Conservation (phyloP, 30 jellyfish, hydroid and myxozoan genomes). For the Aurelia coerulea region DNA sequence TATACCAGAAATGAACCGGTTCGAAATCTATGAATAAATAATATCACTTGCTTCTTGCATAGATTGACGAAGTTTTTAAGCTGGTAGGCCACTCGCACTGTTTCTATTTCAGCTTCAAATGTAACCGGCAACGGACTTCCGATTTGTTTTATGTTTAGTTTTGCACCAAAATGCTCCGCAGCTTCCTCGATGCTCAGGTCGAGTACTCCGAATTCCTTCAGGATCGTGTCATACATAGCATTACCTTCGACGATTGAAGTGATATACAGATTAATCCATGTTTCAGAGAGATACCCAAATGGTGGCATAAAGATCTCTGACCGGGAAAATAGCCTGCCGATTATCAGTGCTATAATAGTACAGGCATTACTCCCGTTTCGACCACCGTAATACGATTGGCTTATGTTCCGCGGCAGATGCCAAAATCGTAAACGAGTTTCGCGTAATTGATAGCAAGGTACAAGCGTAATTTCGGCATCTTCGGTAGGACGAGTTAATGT, state of each 20-base stretch:
- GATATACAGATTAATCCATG: constrained; percentile 82
- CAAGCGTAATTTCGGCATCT: constrained; percentile 19
- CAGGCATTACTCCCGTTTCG: constrained; percentile 99
- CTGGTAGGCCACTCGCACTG: constrained; percentile 91
- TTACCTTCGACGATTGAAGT: constrained; percentile 94
- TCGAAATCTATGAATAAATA: constrained; percentile 85
- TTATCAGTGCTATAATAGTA: constrained; percentile 84
- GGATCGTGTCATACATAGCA: constrained; percentile 75
- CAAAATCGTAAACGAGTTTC: constrained; percentile 71
- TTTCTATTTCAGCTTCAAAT: constrained; percentile 86
- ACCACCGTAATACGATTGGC: constrained; percentile 97
- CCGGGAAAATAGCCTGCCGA: constrained; percentile 95
- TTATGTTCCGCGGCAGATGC: constrained; percentile 89
- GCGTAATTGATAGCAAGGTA: constrained; percentile 78
- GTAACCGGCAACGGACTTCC: constrained; percentile 92
- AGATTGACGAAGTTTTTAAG: constrained; percentile 61
- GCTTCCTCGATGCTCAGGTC: constrained; percentile 98
- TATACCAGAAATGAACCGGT: constrained; percentile 91
- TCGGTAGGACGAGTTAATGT: constrained; percentile 26
- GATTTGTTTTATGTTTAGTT: constrained; percentile 71
- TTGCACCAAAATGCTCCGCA: constrained; percentile 78
- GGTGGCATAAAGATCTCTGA: constrained; percentile 79
- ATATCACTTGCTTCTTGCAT: constrained; percentile 78
- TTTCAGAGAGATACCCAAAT: constrained; percentile 71
- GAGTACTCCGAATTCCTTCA: constrained; percentile 88